phyloP scores from a whole-genome alignment of 2,113 vertebrate genomes.

The Anthoscopus minutus region DNA sequence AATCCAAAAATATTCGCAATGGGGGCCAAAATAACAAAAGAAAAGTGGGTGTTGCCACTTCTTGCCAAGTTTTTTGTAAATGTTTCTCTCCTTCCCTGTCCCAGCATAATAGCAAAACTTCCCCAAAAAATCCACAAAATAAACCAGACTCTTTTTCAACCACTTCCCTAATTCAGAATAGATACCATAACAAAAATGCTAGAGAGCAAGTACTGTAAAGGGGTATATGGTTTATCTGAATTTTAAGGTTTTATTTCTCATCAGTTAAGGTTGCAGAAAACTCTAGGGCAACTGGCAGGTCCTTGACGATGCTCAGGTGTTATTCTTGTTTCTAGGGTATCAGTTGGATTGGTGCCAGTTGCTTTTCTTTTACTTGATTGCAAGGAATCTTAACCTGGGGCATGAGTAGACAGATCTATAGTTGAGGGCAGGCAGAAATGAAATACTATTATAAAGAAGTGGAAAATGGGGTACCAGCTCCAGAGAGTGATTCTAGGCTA shows the following conservation, averaged over 20 bases:
- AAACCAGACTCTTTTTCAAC: neutral
- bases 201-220: neutral
- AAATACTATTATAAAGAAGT: neutral
- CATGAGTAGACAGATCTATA: neutral
- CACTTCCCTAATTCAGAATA: neutral
- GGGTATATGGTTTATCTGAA: neutral
- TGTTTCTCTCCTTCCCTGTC: neutral
- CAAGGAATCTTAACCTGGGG: neutral
- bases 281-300: neutral
- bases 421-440: neutral
- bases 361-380: neutral
- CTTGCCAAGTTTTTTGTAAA: neutral
- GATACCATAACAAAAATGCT: neutral
- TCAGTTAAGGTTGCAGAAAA: neutral
- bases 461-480: neutral
- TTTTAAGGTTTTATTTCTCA: neutral
- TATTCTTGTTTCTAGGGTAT: neutral
- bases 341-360: neutral
- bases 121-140: neutral
- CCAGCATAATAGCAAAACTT: slow-evolving; percentile 3
- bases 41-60: slow-evolving; percentile 8
- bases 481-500: neutral
- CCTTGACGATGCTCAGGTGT: neutral
- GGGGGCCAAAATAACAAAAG: slow-evolving; percentile 25
- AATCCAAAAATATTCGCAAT: slow-evolving; percentile 13